Evolutionary conservation across 2,797 vertebrate genomes (phyloP).

Genomic region (Pangasius djambal): DNA sequence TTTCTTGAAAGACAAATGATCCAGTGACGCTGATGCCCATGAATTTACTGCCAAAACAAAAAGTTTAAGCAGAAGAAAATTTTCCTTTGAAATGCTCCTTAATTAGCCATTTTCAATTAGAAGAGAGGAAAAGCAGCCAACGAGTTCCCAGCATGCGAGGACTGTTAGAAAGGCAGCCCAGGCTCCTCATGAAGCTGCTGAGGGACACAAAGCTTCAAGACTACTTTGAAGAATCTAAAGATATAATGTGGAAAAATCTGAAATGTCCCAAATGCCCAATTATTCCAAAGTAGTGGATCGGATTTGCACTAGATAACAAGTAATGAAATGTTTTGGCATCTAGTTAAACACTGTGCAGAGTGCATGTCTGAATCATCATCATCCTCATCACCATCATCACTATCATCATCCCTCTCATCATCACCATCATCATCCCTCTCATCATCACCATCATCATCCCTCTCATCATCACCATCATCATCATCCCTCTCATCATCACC

Average conservation of each 20-base stretch:
- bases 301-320: background rate
- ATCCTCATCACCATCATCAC: background rate
- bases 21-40: background rate
- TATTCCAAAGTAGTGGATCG: background rate
- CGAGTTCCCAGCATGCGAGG: background rate
- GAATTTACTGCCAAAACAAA: constrained; percentile 16
- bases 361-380: background rate
- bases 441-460: too few relatives aligned
- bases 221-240: constrained; percentile 3
- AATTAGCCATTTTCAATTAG: constrained; percentile 19
- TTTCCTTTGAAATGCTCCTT: background rate
- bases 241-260: constrained; percentile 10
- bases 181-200: constrained; percentile 4
- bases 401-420: background rate
- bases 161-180: background rate
- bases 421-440: background rate
- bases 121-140: constrained; percentile 6
- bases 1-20: background rate
- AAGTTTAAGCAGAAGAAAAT: background rate
- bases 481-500: too few relatives aligned
- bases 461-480: too few relatives aligned
- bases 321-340: background rate
- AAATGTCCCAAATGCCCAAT: constrained; percentile 11
- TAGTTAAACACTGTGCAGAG: background rate
- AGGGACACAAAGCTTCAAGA: background rate